Percentiles rank a stretch among this genome's conserved stretches.
Conservation (phyloP, 2,797 vertebrate genomes). For the Carduelis carduelis region DNA sequence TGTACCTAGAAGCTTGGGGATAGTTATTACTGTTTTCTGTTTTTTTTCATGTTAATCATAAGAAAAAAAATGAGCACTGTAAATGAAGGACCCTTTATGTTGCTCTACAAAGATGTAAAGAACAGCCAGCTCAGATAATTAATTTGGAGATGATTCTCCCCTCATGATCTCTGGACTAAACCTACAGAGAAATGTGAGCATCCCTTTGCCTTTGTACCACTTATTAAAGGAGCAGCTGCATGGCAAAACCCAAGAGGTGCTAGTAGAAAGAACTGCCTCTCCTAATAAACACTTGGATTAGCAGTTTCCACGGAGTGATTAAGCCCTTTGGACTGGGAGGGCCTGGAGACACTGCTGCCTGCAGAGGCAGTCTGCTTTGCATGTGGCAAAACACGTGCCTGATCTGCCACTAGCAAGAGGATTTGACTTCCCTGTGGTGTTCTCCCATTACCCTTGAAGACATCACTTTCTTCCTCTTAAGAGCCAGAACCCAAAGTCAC, state of each 20-base stretch:
- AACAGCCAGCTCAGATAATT: neutral
- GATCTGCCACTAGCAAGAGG: neutral
- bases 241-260: neutral
- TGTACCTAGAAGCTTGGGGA: slow-evolving; percentile 8
- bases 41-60: neutral
- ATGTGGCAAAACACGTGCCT: neutral
- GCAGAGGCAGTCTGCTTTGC: neutral
- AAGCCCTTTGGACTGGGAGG: neutral
- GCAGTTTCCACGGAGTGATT: neutral
- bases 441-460: neutral
- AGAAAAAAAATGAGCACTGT: neutral
- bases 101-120: neutral
- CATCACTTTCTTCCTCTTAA: neutral
- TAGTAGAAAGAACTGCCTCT: neutral
- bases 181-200: neutral
- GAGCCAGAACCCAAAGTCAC: neutral
- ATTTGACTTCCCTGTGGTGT: neutral
- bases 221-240: neutral
- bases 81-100: neutral
- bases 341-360: neutral
- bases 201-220: neutral
- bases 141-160: neutral
- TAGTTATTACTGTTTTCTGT: neutral
- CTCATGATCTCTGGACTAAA: neutral
- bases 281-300: neutral